phyloP scores from a whole-genome alignment of 2,888 invertebrate genomes.

The Chymomyza caudatula region DNA sequence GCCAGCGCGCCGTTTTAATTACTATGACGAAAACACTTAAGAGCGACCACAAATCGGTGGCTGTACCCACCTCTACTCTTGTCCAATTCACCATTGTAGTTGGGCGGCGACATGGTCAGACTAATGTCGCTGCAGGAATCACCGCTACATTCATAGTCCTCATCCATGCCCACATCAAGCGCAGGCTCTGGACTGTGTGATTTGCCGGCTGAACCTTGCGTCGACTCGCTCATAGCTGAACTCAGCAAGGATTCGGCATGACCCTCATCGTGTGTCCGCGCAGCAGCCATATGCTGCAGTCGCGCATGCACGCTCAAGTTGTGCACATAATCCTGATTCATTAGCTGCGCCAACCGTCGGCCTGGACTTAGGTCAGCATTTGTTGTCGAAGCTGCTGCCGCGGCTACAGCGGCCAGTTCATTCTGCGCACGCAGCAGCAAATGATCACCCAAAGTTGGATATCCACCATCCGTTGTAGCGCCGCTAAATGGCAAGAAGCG shows the following conservation, averaged over 20 bases:
- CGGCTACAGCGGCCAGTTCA: constrained; percentile 18
- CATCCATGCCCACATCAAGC: constrained; percentile 74
- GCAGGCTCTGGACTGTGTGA: constrained; percentile 60
- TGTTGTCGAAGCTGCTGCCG: constrained; percentile 30
- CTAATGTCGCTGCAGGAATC: constrained; percentile 78
- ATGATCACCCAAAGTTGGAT: neutral
- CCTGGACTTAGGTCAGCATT: constrained; percentile 55
- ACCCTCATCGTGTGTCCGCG: constrained; percentile 37
- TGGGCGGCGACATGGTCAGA: constrained; percentile 76
- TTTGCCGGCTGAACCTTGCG: constrained; percentile 46
- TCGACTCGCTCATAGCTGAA: constrained; percentile 13
- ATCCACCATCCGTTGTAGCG: neutral
- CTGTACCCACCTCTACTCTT: constrained; percentile 73
- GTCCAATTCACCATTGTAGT: constrained; percentile 72
- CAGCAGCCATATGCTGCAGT: constrained; percentile 51
- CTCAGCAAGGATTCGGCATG: constrained; percentile 8
- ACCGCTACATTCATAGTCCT: constrained; percentile 76
- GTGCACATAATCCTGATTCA: constrained; percentile 68
- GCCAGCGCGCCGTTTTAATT: constrained; percentile 55
- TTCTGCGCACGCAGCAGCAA: constrained; percentile 1
- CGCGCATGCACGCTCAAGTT: constrained; percentile 66
- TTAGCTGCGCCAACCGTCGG: constrained; percentile 58
- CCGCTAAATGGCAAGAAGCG: constrained; percentile 66
- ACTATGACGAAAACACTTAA: constrained; percentile 55
- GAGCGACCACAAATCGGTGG: neutral